Base-by-base conservation (phyloP, 2,888 invertebrate species). In the Acrobasis repandana region DNA sequence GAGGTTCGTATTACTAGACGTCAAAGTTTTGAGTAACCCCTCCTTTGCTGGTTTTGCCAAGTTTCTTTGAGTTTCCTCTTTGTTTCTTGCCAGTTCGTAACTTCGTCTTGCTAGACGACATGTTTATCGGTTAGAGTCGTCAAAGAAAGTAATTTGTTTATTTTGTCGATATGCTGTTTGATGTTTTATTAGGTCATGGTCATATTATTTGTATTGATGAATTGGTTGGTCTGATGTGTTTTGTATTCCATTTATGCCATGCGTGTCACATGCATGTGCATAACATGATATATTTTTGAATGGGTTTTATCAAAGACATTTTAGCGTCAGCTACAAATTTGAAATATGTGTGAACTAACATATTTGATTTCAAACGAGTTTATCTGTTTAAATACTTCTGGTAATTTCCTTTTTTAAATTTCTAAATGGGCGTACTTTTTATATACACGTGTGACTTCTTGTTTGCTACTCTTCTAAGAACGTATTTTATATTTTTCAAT, bases 11-110 rank as follows among this genome's bases (percentile, higher is more conserved):
- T 85, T 76, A 82, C 83, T 77, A 82, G 82, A 83, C 85, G 88
- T 82, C 78, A 77, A 89, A 91, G 86, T 90, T 89, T 82, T 80
- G 80, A 85, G 83, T 83, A 84, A 82, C 81, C 82, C 77, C 80
- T 78, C 79, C 77, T 74, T 74, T 72, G 74, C 77, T 72, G 77
- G 81, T 79, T 79, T 76, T 74, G 65, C 71, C 82, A 83, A 89
- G 84, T 89, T 89, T 82, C 77, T 72, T 72, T 64, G 78, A 88
- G 82, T 87, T 88, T 71, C 75, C 79, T 80, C 89, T 87, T 90
- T 89, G 90, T 90, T 88, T 85, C 82, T 74, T 63, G 63, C 68
- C 79, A 88, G 83, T 88, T 72, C 64, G 63, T 65, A 85, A 87
- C 83, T 87, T 82, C 63, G 75, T 79, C 84, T 82, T 81, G 69